phyloP scores from a whole-genome alignment of 2,797 vertebrate species.

The Acipenser oxyrinchus region DNA sequence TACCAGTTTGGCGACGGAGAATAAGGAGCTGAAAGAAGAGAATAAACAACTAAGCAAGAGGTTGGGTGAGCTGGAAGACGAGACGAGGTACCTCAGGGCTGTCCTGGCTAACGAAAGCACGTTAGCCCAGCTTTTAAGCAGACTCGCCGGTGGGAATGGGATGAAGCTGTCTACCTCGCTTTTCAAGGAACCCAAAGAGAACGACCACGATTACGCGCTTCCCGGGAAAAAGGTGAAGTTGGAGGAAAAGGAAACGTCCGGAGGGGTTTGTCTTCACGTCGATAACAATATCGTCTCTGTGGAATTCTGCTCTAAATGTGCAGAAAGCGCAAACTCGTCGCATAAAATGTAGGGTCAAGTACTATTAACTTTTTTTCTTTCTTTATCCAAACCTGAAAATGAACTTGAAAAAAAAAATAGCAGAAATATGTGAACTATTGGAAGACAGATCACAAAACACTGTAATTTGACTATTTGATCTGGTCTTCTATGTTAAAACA shows the following conservation, averaged over 20 bases:
- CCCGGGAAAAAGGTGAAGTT: constrained; percentile 68
- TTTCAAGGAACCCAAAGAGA: constrained; percentile 69
- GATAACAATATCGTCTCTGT: constrained; percentile 93
- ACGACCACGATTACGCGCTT: constrained; percentile 89
- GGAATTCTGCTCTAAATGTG: constrained; percentile 95
- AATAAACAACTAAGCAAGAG: constrained; percentile 73
- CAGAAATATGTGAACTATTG: constrained; percentile 39
- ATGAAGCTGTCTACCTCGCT: constrained; percentile 91
- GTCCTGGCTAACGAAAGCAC: constrained; percentile 95
- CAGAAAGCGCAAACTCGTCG: constrained; percentile 74
- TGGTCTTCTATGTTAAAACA: constrained; percentile 31
- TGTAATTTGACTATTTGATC: constrained; percentile 23
- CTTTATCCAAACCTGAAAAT: constrained; percentile 50
- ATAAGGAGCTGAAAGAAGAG: constrained; percentile 71
- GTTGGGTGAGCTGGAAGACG: constrained; percentile 83
- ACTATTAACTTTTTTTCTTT: constrained; percentile 51
- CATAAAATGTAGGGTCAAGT: constrained; percentile 98
- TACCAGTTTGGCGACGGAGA: constrained; percentile 70
- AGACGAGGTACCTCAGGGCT: constrained; percentile 87
- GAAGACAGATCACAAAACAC: constrained; percentile 45
- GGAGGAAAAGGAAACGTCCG: constrained; percentile 66
- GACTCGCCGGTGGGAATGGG: constrained; percentile 83
- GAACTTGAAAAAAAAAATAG: constrained; percentile 38
- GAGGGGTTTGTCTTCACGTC: constrained; percentile 90
- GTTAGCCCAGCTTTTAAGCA: constrained; percentile 82